Base-by-base conservation (phyloP, 2,797 vertebrate genomes). In the Lithobates sylvaticus region DNA sequence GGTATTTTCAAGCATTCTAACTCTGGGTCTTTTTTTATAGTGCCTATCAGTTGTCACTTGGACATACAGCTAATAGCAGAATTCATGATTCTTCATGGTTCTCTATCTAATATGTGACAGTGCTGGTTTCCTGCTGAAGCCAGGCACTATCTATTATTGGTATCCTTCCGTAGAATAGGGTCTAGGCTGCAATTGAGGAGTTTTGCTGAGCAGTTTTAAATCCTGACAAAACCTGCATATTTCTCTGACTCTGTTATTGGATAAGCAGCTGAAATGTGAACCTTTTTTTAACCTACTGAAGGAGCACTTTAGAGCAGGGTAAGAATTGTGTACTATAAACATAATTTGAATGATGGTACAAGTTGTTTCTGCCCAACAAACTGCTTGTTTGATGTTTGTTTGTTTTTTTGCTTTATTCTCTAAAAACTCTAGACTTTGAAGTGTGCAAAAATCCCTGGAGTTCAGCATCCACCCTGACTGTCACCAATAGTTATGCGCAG, bases 141-240 rank as follows among this genome's bases (percentile, higher is more conserved):
- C 96, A 97, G 96, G 95, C 97, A 95, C 98, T 99, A 99, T 99
- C 98, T 99, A 99, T 99, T 99, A 99, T 99, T 99, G 98, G 99
- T 99, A 99, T 99, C 98, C 97, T 97, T 95, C 95, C 91, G 91
- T 93, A 96, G 96, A 99, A 99, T 97, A 95, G 96, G 96, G 96
- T 97, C 94, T 96, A 32, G 95, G 95, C 96, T 95, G 94, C 95
- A 95, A 98, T 95, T 98, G 96, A 97, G 98, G 96, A 96, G 93
- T 95, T 96, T 95, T 93, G 95, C 97, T 98, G 96, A 97, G 97
- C 97, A 96, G 96, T 97, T 96, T 96, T 97, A 97, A 95, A 96
- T 96, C 96, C 96, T 98, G 97, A 98, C 97, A 97, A 98, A 95
- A 97, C 96, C 95, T 96, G 95, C 94, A 94, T 29, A 95, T 96